These are phyloP conservation scores for Caenorhabditis panamensis DNA, from an alignment of 2,888 invertebrate genomes.

Conservation along the genomic window DNA sequence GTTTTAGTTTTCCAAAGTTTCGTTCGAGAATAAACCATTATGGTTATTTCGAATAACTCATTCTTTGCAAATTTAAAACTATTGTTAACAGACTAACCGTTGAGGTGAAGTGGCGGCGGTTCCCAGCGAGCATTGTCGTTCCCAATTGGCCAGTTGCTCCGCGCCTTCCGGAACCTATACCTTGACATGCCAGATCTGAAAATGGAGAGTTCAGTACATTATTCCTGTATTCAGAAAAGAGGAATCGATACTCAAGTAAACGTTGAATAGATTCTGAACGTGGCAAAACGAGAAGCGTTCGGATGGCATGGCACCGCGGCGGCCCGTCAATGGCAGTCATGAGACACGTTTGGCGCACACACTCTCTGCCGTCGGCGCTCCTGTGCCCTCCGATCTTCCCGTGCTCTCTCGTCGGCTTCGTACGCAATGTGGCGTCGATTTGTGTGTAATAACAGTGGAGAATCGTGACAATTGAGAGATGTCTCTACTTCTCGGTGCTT, in stretches of 20 bases:
- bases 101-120: constrained; percentile 38
- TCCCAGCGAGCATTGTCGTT: constrained; percentile 40
- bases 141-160: constrained; percentile 56
- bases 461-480: constrained; percentile 3
- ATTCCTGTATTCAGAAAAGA: too few relatives aligned
- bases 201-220: neutral
- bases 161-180: constrained; percentile 38
- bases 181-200: constrained; percentile 30
- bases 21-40: too few relatives aligned
- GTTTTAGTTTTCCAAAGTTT: too few relatives aligned
- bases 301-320: constrained; percentile 6
- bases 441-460: constrained; percentile 39
- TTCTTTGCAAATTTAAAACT: too few relatives aligned
- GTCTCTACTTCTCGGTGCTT: constrained; percentile 1
- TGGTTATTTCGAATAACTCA: too few relatives aligned
- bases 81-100: constrained; percentile 28
- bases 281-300: constrained; percentile 20
- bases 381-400: constrained; percentile 5
- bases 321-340: constrained; percentile 56
- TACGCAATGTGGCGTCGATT: constrained; percentile 51
- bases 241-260: constrained; percentile 1
- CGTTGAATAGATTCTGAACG: neutral
- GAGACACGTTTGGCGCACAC: constrained; percentile 42
- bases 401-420: constrained; percentile 6
- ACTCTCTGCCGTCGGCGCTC: constrained; percentile 4